These are phyloP conservation scores for Kuschelorhynchus macadamiae DNA, from an alignment of 2,888 invertebrate species.

Conservation along the genomic window DNA sequence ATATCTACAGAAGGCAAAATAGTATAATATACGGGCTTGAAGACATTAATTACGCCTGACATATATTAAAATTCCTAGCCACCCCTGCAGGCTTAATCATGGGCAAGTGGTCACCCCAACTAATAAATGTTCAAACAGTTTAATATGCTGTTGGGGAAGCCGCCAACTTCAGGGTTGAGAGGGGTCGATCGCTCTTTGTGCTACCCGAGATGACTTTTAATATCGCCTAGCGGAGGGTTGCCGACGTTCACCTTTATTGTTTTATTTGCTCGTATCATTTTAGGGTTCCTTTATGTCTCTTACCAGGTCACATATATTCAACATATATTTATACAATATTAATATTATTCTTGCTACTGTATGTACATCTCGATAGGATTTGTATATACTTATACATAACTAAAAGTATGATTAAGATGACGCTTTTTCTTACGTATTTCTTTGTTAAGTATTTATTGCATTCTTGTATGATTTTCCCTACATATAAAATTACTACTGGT, in stretches of 20 bases:
- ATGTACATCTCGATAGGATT: no score
- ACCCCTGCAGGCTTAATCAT: constrained; percentile 63
- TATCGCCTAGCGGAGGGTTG: constrained; percentile 34
- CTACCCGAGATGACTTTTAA: constrained; percentile 50
- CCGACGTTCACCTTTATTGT: constrained; percentile 46
- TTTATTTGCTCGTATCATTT: constrained; percentile 42
- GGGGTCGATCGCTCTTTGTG: constrained; percentile 44
- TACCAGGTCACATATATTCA: not conserved
- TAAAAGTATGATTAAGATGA: no score
- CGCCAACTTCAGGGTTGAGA: constrained; percentile 57
- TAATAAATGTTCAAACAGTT: constrained; percentile 67
- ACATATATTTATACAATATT: no score
- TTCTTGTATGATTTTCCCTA: no score
- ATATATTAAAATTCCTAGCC: constrained; percentile 66
- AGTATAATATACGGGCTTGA: constrained; percentile 27
- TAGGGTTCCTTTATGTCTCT: constrained; percentile 5
- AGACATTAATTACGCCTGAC: constrained; percentile 65
- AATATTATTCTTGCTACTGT: no score
- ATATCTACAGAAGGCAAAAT: no score
- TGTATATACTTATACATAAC: no score
- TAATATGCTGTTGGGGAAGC: constrained; percentile 61
- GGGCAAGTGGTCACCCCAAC: constrained; percentile 67
- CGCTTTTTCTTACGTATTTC: no score
- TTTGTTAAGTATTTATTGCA: no score
- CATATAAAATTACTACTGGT: not conserved